Base-by-base conservation (phyloP, 2,797 vertebrate genomes). In the Picus viridis region DNA sequence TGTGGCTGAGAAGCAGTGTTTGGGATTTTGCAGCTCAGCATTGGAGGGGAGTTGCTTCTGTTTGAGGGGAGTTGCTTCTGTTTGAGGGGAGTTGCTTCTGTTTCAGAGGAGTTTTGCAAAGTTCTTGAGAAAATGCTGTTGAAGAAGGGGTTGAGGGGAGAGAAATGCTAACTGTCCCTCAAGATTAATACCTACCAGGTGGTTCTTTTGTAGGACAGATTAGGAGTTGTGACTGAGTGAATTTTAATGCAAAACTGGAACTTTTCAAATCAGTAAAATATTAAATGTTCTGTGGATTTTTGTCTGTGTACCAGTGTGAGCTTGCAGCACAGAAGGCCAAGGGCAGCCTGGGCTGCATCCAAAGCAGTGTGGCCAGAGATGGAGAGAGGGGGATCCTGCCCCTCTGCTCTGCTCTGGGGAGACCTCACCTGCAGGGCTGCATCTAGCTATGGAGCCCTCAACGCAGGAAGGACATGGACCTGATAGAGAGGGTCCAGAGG, bases 201-300 rank as follows among this genome's bases (percentile, higher is more conserved):
- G 65, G 67, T 39, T 75, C n/a, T 87, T 64, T 93, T 75, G 83
- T 63, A 67, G 75, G 18, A 54, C 24, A 81, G 67, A 67, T 67
- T 67, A 43, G 78, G 67, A 86, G 34, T 86, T 83, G 67, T 45
- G 36, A 70, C 53, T 0, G 0, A 83, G 69, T 59, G n/a, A 83
- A 59, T 87, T 94, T 86, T 69, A 83, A 34, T 64, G 70, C 68
- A 51, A 81, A 84, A 80, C 41, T 67, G 20, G 56, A 93, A 73
- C 24, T 78, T 83, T 78, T 75, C 18, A 67, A 75, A 45, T 49
- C 24, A 73, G 32, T 70, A 36, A 73, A 92, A 76, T 79, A 83
- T 26, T 72, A 87, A 94, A 78, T 69, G 10, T 16, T 82, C 7
- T 27, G 4, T 61, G 9, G 34, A 34, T 74, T 84, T 84, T 77